phyloP scores from a whole-genome alignment of 2,888 invertebrate species.

The Elmis aenea region DNA sequence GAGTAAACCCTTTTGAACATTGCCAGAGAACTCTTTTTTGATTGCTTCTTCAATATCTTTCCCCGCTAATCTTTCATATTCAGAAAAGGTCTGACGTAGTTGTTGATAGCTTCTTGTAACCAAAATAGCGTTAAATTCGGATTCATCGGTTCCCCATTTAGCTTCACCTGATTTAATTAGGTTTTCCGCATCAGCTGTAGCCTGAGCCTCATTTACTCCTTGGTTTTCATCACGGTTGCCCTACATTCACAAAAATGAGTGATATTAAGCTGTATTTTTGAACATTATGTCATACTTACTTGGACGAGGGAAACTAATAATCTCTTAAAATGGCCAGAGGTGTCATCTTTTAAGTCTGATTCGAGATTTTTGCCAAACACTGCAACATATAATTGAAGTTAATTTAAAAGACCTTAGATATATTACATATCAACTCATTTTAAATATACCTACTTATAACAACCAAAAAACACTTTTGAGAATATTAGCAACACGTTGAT shows the following conservation, averaged over 20 bases:
- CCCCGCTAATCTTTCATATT: conserved; percentile 76
- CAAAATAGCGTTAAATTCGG: conserved; percentile 79
- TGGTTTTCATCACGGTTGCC: conserved; percentile 89
- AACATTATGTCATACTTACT: no score
- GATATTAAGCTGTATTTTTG: background rate
- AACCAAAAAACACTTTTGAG: no score
- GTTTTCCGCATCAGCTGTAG: conserved; percentile 77
- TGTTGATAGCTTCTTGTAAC: conserved; percentile 87
- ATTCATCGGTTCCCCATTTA: conserved; percentile 89
- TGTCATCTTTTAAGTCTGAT: conserved; percentile 83
- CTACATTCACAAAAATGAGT: conserved; percentile 24
- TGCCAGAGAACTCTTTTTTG: conserved; percentile 85
- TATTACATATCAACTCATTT: no score
- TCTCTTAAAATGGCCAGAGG: conserved; percentile 92
- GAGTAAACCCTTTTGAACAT: conserved; percentile 77
- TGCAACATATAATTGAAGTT: conserved; percentile 41
- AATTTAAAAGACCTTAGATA: background rate
- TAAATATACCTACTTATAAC: no score
- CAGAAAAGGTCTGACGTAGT: conserved; percentile 75
- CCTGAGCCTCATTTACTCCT: conserved; percentile 74
- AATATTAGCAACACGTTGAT: no score
- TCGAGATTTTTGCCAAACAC: conserved; percentile 80
- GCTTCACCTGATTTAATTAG: conserved; percentile 73
- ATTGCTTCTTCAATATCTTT: conserved; percentile 81
- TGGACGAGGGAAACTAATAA: conserved; percentile 82